These are phyloP conservation scores for Sebastes hubbsi DNA, from an alignment of 2,797 vertebrate genomes.

Conservation along the genomic window DNA sequence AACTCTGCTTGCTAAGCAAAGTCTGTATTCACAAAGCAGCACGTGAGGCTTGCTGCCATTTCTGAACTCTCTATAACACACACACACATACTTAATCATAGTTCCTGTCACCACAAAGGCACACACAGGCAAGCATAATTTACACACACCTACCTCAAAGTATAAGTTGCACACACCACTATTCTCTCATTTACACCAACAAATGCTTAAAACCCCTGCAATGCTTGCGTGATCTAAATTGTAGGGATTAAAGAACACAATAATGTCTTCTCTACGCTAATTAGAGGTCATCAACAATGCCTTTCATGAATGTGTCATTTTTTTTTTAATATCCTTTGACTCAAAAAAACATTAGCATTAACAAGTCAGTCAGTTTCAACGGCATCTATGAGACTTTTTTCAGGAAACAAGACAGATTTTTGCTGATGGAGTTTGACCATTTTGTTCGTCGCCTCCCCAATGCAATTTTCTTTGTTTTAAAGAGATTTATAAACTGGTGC, in stretches of 20 bases:
- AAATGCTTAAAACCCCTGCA: not conserved
- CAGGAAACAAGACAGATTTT: not conserved
- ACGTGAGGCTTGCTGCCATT: slow-evolving; percentile 14
- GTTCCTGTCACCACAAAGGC: slow-evolving; percentile 3
- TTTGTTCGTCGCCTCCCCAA: not conserved
- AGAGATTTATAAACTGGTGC: not conserved
- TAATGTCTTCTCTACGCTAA: not conserved
- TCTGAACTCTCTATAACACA: not conserved
- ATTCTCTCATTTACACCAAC: not conserved
- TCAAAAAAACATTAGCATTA: not conserved
- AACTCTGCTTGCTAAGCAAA: slow-evolving; percentile 38
- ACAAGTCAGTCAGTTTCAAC: not conserved
- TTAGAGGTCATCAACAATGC: not conserved
- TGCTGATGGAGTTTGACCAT: not conserved
- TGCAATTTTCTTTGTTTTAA: not conserved
- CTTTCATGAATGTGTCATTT: not conserved
- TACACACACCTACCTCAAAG: not conserved
- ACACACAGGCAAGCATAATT: not conserved
- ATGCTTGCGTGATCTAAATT: not conserved
- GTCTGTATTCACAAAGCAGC: slow-evolving; percentile 21
- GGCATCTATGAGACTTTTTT: not conserved
- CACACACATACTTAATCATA: not conserved
- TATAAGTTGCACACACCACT: not conserved
- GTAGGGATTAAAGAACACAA: not conserved
- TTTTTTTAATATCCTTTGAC: too few species aligned